These are phyloP conservation scores for Poecilia latipinna DNA, from an alignment of 2,113 vertebrate species.

Conservation along the genomic window DNA sequence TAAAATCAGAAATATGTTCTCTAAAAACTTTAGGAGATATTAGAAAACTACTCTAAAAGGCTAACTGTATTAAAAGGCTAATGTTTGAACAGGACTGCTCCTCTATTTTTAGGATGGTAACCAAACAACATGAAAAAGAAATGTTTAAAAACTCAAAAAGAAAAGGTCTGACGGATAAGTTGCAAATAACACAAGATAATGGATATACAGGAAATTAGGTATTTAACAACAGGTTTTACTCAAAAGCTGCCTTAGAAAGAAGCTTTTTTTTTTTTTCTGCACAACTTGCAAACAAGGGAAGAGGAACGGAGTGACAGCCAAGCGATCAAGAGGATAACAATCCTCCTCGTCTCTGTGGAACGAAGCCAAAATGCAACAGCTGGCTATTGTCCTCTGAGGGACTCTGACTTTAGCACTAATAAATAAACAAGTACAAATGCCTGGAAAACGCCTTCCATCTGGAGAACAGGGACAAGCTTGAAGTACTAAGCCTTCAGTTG, in stretches of 20 bases:
- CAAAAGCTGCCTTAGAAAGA: constrained; percentile 2
- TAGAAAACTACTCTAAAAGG: neutral
- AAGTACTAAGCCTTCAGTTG: constrained; percentile 63
- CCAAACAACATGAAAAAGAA: neutral
- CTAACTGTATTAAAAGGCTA: neutral
- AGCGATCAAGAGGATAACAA: constrained; percentile 64
- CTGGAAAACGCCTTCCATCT: constrained; percentile 75
- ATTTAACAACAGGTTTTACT: no score
- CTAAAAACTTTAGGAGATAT: neutral
- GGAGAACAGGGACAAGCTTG: constrained; percentile 75
- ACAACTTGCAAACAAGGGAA: constrained; percentile 32
- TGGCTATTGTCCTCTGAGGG: constrained; percentile 83
- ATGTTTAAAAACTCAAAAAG: no score
- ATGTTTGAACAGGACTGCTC: neutral
- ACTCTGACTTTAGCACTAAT: constrained; percentile 77
- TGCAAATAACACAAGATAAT: no score
- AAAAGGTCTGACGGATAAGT: no score
- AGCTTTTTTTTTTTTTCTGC: constrained; percentile 29
- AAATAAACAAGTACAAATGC: constrained; percentile 76
- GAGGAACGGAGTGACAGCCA: constrained; percentile 52
- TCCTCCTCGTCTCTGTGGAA: constrained; percentile 73
- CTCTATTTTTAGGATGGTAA: neutral
- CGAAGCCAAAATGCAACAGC: constrained; percentile 84
- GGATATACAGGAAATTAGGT: no score
- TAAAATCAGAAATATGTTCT: neutral